A percentile compares a stretch with the other conserved stretches of the same genome.
Evolutionary conservation across 2,797 vertebrate species (phyloP).

Genomic region (Tenualosa thibaudeaui): DNA sequence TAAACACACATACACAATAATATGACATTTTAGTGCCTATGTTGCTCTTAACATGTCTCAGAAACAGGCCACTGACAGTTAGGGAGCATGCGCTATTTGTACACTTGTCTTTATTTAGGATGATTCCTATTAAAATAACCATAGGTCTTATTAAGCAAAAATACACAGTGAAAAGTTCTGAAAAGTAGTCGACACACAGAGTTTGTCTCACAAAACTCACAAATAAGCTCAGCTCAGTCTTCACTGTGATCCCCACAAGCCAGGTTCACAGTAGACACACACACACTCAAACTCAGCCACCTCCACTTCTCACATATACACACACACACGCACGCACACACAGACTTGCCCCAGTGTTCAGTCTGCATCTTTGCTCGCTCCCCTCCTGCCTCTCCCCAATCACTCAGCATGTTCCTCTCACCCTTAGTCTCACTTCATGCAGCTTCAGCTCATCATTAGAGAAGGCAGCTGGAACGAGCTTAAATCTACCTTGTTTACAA

Average conservation of each 20-base stretch:
- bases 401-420: background rate
- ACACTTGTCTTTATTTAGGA: background rate
- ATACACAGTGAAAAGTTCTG: background rate
- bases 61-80: background rate
- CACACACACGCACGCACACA: constrained; percentile 22
- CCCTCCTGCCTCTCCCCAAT: background rate
- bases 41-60: background rate
- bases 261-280: background rate
- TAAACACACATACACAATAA: background rate
- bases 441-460: background rate
- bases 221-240: background rate
- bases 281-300: background rate
- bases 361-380: background rate
- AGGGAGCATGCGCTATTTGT: background rate
- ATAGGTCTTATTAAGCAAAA: background rate
- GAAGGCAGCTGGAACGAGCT: background rate
- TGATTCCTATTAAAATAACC: too few species aligned
- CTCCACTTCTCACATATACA: background rate
- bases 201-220: background rate
- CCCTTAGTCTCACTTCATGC: background rate
- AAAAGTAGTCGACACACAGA: background rate
- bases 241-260: background rate
- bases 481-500: background rate
- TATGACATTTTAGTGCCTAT: background rate
- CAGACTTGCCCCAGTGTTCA: background rate